Percentiles rank a stretch among this genome's conserved stretches.
Conservation (phyloP, 1,140 invertebrate genomes). For the Atta texana region DNA sequence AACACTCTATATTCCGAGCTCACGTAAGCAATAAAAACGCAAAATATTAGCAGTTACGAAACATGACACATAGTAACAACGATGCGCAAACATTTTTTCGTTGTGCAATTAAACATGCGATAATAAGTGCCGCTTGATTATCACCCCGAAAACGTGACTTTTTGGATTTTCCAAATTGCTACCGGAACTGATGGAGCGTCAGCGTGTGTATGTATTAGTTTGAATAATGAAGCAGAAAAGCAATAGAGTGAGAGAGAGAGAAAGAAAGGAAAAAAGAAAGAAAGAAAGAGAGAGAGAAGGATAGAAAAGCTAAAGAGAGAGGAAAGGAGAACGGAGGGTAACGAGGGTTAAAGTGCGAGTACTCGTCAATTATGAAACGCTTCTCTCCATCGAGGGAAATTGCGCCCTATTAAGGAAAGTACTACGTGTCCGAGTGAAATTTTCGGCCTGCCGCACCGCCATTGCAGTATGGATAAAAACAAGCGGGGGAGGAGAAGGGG, state of each 20-base stretch:
- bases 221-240: constrained; percentile 32
- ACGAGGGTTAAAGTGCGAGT: constrained; percentile 75
- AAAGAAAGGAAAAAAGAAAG: not conserved
- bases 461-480: constrained; percentile 62
- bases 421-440: constrained; percentile 76
- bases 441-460: constrained; percentile 55
- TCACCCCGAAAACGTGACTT: constrained; percentile 73
- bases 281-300: not conserved
- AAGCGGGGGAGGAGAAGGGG: not conserved
- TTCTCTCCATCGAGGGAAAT: constrained; percentile 69
- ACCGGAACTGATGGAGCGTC: constrained; percentile 28
- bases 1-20: not conserved
- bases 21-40: not conserved
- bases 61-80: constrained; percentile 3
- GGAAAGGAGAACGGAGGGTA: constrained; percentile 38
- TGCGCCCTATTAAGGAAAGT: constrained; percentile 75
- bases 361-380: constrained; percentile 79
- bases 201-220: constrained; percentile 39
- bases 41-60: not conserved
- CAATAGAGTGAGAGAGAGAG: not conserved
- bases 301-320: not conserved
- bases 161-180: constrained; percentile 72
- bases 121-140: constrained; percentile 72
- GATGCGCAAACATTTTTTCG: constrained; percentile 33
- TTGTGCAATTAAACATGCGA: constrained; percentile 68